phyloP scores from a whole-genome alignment of 2,888 invertebrate genomes.

The Willowsia nigromaculata region DNA sequence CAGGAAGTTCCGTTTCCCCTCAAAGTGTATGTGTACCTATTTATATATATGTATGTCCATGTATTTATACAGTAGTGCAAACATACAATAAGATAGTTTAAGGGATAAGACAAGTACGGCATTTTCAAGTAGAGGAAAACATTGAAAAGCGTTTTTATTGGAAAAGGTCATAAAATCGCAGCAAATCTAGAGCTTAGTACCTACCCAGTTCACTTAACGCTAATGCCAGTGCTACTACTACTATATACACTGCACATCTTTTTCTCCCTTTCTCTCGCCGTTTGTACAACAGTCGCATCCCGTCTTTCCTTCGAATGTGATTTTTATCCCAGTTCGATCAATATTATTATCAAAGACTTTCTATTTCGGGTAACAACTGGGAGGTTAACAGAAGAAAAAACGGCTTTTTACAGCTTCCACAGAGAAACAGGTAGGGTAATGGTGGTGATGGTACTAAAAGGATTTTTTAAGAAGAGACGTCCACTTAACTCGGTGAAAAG shows the following conservation, averaged over 20 bases:
- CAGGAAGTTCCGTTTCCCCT: background rate
- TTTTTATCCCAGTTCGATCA: slow-evolving; percentile 60
- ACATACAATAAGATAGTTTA: background rate
- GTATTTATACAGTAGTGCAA: background rate
- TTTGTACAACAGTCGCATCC: slow-evolving; percentile 27
- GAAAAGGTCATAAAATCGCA: slow-evolving; percentile 67
- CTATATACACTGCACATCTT: background rate
- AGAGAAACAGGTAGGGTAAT: slow-evolving; percentile 25
- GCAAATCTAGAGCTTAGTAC: slow-evolving; percentile 56
- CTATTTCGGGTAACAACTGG: slow-evolving; percentile 16
- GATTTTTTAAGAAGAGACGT: slow-evolving; percentile 26
- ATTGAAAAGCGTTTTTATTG: slow-evolving; percentile 53
- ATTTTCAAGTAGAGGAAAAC: slow-evolving; percentile 32
- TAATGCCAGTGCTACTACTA: slow-evolving; percentile 9
- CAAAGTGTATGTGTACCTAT: background rate
- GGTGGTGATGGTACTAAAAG: slow-evolving; percentile 4
- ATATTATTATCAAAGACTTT: slow-evolving; percentile 60
- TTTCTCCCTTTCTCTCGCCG: background rate
- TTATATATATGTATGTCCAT: background rate
- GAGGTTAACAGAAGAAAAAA: background rate
- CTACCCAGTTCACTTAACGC: slow-evolving; percentile 38
- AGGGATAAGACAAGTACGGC: background rate
- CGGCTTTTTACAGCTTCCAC: background rate
- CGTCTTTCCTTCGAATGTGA: slow-evolving; percentile 40
- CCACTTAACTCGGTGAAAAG: slow-evolving; percentile 28